Percentiles rank a stretch among this genome's conserved stretches.
These are phyloP conservation scores for Zaprionus capensis DNA, from an alignment of 1,140 invertebrate genomes.

Conservation along the genomic window DNA sequence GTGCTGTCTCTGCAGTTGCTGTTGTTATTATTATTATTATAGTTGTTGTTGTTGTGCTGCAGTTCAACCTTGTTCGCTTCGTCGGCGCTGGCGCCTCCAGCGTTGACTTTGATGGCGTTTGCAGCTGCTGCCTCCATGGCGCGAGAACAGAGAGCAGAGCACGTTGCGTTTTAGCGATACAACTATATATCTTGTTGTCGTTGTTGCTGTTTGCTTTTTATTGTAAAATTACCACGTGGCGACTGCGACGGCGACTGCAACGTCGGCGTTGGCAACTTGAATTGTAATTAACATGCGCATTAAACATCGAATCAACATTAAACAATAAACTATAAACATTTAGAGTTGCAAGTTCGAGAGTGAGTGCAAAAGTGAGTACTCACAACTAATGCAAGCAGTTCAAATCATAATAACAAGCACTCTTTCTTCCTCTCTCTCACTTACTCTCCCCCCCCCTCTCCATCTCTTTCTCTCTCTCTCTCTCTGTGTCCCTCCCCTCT, in stretches of 20 bases:
- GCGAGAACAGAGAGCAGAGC: background rate
- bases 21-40: background rate
- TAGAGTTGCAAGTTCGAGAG: background rate
- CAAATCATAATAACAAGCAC: slow-evolving; percentile 8
- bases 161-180: slow-evolving; percentile 34
- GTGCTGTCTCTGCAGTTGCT: slow-evolving; percentile 8
- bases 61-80: background rate
- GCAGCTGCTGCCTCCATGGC: slow-evolving; percentile 26
- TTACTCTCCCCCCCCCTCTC: background rate
- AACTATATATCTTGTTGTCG: slow-evolving; percentile 14
- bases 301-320: slow-evolving; percentile 25
- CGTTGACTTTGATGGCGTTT: background rate
- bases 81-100: slow-evolving; percentile 32
- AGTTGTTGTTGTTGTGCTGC: background rate
- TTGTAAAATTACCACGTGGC: slow-evolving; percentile 29
- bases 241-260: slow-evolving; percentile 13
- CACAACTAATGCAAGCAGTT: slow-evolving; percentile 18
- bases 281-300: slow-evolving; percentile 40
- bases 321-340: slow-evolving; percentile 17
- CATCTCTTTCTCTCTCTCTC: background rate
- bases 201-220: slow-evolving; percentile 3
- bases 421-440: background rate
- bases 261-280: slow-evolving; percentile 1
- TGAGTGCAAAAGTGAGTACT: background rate
- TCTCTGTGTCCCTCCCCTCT: background rate